Evolutionary conservation across 2,888 invertebrate species (phyloP), one percentile per base, ranked within the genome.

Genomic region (Synanthedon vespiformis): DNA sequence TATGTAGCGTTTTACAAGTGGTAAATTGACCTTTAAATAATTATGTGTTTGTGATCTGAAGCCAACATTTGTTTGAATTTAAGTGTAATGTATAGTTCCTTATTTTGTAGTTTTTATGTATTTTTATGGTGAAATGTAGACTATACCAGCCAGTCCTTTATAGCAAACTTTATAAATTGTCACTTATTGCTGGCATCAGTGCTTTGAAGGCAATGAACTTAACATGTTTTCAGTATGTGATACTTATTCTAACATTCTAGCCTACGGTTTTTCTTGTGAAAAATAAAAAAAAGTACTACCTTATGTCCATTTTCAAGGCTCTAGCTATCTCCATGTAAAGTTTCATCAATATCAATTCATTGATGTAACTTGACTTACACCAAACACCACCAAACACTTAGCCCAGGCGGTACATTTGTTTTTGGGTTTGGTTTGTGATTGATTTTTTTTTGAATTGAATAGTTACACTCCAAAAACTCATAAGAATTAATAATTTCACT

Each of bases 41-140:
- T n/a, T n/a, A 69, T 72, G 76, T 79, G 80, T 83, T 81, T 83
- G 86, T 84, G 87, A 87, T 87, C 86, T 84, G 84, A 85, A 79
- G 80, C 74, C 73, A 77, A 77, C 72, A 73, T 78, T 80, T 69
- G 69, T 82, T 80, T 83, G 70, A 55, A 70, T 77, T 78, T 81
- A 80, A 77, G 71, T 71, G 70, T 86, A 79, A 78, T 78, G 72
- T 80, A 82, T 83, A 83, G 87, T 87, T 87, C 87, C 87, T 87
- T 86, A 80, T 79, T 81, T 80, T 72, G 66, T 86, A 84, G 82
- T 62, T 67, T 69, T 75, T 77, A 77, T 71, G 65, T 77, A 73
- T 68, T 69, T 74, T 73, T 68, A 64, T 72, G 52, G 50, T 48
- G 51, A 49, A 55, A 55, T 53, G 51, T 54, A 57, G 51, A 53